Evolutionary conservation across 2,888 invertebrate genomes (phyloP), one percentile per base, ranked within the genome.

Genomic region (Pelosia muscerda): DNA sequence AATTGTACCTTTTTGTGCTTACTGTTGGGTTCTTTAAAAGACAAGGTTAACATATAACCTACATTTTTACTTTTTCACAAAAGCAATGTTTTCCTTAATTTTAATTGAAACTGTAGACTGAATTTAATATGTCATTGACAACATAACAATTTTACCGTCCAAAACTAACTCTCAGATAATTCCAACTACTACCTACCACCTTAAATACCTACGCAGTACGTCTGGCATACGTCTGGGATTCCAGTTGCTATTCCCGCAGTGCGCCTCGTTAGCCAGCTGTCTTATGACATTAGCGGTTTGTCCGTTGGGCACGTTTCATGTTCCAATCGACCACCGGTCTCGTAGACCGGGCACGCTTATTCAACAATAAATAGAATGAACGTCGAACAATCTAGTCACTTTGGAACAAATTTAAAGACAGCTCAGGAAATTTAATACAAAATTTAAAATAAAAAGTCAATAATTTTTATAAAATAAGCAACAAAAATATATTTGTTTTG

Each of bases 221-320:
- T 55, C 34, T 64, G 57, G 56, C 31, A 42, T 57, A 38, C 1
- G 69, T 67, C 70, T 60, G 76, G 78, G 78, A 78, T 78, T 79
- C 76, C 73, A 73, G 75, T 75, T 77, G 81, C 75, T 76, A 85
- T 86, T 87, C 86, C 85, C 84, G 76, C 78, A 82, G 83, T 84
- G 87, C 84, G 79, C 81, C 87, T 90, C 87, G 89, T 92, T 90
- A 91, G 88, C 75, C 80, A 74, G 67, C 85, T 86, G 91, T 87
- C 90, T 91, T 91, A 91, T 89, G 88, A 89, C 89, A 89, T 92
- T 90, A 91, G 88, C 84, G 88, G 86, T 85, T 83, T 82, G 84
- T 76, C 74, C 69, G 71, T 63, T 76, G 71, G 34, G 74, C 79
- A 79, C 79, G 79, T 79, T 73, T 73, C 76, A 64, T 66, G 69